Evolutionary conservation across 2,888 invertebrate genomes (phyloP).

Genomic region (Pegoplata infirma): DNA sequence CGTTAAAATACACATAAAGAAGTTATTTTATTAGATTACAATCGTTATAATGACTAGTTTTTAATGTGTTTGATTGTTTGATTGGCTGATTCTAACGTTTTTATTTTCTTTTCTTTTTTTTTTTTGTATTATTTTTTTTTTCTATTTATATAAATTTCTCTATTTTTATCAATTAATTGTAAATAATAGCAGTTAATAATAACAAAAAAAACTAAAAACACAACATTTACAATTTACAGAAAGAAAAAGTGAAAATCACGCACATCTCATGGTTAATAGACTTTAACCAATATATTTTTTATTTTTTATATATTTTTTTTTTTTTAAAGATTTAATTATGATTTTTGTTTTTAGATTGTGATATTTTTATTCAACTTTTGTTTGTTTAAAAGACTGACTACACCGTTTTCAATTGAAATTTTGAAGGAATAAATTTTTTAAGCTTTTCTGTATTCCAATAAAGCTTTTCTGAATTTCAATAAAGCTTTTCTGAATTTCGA

Average conservation of each 20-base stretch:
- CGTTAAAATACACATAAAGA: too few species aligned
- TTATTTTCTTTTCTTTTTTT: background rate
- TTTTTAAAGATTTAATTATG: background rate
- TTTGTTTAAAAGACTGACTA: too few species aligned
- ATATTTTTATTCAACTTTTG: too few species aligned
- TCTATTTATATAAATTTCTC: constrained; percentile 22
- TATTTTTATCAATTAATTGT: constrained; percentile 29
- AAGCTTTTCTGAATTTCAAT: too few species aligned
- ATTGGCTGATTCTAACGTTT: background rate
- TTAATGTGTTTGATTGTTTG: background rate
- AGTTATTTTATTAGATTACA: constrained; percentile 10
- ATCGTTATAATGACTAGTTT: background rate
- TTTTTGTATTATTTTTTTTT: background rate
- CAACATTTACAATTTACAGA: background rate
- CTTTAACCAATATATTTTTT: constrained; percentile 21
- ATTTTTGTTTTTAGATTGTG: too few species aligned
- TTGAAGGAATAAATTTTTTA: too few species aligned
- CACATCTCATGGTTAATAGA: constrained; percentile 30
- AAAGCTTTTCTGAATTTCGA: too few species aligned
- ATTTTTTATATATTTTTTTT: background rate
- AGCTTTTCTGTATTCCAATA: too few species aligned
- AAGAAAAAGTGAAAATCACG: constrained; percentile 52
- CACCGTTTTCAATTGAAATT: too few species aligned
- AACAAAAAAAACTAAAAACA: too few species aligned
- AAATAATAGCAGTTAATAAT: too few species aligned